A percentile compares a stretch with the other conserved stretches of the same genome.
Evolutionary conservation across 2,888 invertebrate genomes (phyloP).

Genomic region (Volucella bombylans): DNA sequence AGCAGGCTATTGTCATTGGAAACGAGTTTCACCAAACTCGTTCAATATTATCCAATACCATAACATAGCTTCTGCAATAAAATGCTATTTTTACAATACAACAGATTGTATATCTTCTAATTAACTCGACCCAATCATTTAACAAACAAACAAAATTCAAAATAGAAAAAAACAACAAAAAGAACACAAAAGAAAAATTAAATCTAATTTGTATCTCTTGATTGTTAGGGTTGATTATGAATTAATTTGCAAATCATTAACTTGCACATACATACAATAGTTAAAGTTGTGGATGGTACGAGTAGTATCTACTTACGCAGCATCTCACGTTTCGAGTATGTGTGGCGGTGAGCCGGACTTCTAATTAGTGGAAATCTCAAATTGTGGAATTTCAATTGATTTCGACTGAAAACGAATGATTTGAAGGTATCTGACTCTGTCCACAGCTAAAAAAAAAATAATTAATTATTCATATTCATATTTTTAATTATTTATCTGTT

Average conservation of each 20-base stretch:
- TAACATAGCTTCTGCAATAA: too few relatives aligned
- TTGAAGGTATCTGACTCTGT: background rate
- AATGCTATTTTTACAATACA: too few relatives aligned
- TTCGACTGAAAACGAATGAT: constrained; percentile 13
- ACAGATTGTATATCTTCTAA: too few relatives aligned
- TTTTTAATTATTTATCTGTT: constrained; percentile 3
- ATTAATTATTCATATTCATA: constrained; percentile 50
- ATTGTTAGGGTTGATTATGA: constrained; percentile 55
- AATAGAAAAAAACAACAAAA: background rate
- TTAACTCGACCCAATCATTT: too few relatives aligned
- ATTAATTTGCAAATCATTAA: constrained; percentile 60
- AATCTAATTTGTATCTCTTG: constrained; percentile 38
- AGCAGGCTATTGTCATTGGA: too few relatives aligned
- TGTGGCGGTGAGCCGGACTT: background rate
- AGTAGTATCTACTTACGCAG: too few relatives aligned
- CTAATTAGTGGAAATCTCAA: constrained; percentile 37
- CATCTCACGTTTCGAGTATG: background rate
- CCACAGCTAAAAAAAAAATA: background rate
- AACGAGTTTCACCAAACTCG: too few relatives aligned
- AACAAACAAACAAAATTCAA: too few relatives aligned
- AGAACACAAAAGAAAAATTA: constrained; percentile 26
- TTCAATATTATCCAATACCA: too few relatives aligned
- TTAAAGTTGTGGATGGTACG: background rate
- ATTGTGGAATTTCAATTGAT: constrained; percentile 38
- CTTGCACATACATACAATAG: too few relatives aligned